phyloP scores from a whole-genome alignment of 2,113 vertebrate genomes.

The Poeciliopsis occidentalis region DNA sequence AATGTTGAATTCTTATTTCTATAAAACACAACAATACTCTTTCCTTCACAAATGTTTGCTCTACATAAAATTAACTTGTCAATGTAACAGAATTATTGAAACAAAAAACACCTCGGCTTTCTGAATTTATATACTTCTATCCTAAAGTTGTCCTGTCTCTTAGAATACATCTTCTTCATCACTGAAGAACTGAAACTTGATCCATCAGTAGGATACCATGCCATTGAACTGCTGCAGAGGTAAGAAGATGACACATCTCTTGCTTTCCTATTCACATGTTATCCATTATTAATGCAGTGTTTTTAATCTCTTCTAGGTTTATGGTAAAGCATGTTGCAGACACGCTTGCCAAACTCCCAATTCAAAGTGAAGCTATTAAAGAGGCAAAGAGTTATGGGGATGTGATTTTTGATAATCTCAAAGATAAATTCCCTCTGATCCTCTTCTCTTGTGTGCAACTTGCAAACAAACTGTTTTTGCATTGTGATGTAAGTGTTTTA shows the following conservation, averaged over 20 bases:
- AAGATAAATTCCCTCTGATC: slow-evolving; percentile 79
- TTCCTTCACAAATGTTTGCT: too few species aligned
- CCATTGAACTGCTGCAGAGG: slow-evolving; percentile 79
- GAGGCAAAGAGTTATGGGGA: slow-evolving; percentile 59
- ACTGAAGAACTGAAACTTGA: slow-evolving; percentile 73
- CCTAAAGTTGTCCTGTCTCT: background rate
- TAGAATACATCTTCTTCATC: slow-evolving; percentile 75
- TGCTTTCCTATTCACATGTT: background rate
- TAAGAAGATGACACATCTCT: slow-evolving; percentile 18
- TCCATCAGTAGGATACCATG: slow-evolving; percentile 72
- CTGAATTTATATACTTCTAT: background rate
- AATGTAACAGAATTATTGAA: too few species aligned
- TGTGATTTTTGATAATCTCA: slow-evolving; percentile 73
- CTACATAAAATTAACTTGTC: too few species aligned
- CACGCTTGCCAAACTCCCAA: slow-evolving; percentile 53
- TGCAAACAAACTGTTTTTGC: slow-evolving; percentile 90
- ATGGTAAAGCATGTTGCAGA: slow-evolving; percentile 85
- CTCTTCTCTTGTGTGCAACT: slow-evolving; percentile 90
- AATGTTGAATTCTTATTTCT: too few species aligned
- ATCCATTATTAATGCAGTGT: background rate
- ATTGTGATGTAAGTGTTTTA: slow-evolving; percentile 79
- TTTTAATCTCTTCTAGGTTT: slow-evolving; percentile 78
- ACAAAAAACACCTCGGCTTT: too few species aligned
- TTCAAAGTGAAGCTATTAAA: background rate
- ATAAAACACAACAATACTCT: too few species aligned